phyloP scores from a whole-genome alignment of 2,888 invertebrate genomes.

The Agrilus biguttatus region DNA sequence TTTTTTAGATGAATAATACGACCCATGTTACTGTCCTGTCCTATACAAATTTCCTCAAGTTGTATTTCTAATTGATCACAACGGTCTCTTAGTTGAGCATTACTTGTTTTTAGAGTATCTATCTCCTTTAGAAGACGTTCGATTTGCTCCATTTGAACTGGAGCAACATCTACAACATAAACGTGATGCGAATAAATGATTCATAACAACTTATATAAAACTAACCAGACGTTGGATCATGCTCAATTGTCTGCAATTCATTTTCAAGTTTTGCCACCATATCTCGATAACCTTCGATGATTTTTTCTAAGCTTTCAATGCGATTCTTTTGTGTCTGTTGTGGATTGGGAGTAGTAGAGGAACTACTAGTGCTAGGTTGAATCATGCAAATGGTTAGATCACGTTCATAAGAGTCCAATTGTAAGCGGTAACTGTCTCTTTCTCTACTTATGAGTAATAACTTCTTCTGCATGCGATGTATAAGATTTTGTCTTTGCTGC shows the following conservation, averaged over 20 bases:
- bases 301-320: constrained; percentile 57
- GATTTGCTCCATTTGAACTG: constrained; percentile 34
- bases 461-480: constrained; percentile 59
- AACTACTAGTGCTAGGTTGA: constrained; percentile 16
- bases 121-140: constrained; percentile 43
- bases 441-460: constrained; percentile 52
- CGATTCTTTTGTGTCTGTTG: constrained; percentile 40
- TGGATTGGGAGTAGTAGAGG: constrained; percentile 13
- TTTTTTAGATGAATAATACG: constrained; percentile 48
- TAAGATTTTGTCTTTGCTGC: constrained; percentile 54
- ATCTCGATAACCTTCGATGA: constrained; percentile 59
- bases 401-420: constrained; percentile 70
- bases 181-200: background rate
- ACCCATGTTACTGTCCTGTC: constrained; percentile 26
- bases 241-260: constrained; percentile 34
- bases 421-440: constrained; percentile 61
- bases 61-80: constrained; percentile 51
- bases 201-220: background rate
- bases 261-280: constrained; percentile 51
- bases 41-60: constrained; percentile 38
- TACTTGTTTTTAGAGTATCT: constrained; percentile 34
- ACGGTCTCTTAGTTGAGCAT: constrained; percentile 31
- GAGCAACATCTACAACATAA: constrained; percentile 17
- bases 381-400: constrained; percentile 47
- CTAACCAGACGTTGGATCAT: constrained; percentile 15